Evolutionary conservation across 1,140 invertebrate genomes (phyloP), one percentile per base, ranked within the genome.

Genomic region (Spodoptera frugiperda): DNA sequence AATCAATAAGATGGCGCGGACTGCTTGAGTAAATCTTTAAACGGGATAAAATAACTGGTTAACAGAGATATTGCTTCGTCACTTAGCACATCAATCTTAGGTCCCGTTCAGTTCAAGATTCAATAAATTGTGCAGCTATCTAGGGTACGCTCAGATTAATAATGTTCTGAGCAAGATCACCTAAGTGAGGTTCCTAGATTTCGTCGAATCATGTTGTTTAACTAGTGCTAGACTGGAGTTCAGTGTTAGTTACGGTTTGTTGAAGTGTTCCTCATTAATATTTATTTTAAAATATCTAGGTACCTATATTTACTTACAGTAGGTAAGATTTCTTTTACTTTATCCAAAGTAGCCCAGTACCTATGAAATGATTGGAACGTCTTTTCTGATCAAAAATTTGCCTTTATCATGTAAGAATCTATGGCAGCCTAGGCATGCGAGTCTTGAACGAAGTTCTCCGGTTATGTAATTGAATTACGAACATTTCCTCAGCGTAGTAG

Each of bases 31-130:
- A 59, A 57, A 72, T 57, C 70, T 72, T 46, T 15, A 59, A 72
- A 57, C 54, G 54, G 70, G 70, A 72, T 59, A 46, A 70, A 72
- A 19, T 73, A 73, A 73, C 71, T 44, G 71, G 17, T 33, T 46
- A 15, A 19, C 44, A 51, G 46, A 61, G 44, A 61, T 73, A 73
- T 59, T 49, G 71, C 71, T 25, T 17, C 68, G 71, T 59, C 54
- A 73, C 44, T 73, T 44, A 12, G 71, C 30, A 39, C 46, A 73
- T 73, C 55, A 73, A 73, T 61, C 71, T 73, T 33, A 49, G 54
- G 44, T 61, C 39, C 71, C 54, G 71, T 61, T 73, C 46, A 51
- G 21, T 44, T 14, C 55, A 30, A 59, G 54, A 49, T 46, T 57
- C 53, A 44, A 71, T 68, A 68, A 68, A 68, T 71, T 54, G 33